phyloP scores from a whole-genome alignment of 2,113 vertebrate genomes.

The Synchiropus splendidus region DNA sequence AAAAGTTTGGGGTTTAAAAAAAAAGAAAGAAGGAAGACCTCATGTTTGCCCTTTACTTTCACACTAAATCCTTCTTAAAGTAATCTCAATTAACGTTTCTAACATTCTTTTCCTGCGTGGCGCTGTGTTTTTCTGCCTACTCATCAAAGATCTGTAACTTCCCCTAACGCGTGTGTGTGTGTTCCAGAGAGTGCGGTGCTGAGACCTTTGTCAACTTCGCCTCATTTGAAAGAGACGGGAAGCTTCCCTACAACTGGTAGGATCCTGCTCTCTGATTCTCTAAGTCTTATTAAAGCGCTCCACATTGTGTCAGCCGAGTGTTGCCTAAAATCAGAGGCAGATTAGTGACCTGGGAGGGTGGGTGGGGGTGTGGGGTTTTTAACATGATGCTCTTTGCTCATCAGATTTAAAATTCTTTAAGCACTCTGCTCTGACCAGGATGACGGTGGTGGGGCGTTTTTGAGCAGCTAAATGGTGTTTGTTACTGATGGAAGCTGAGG shows the following conservation, averaged over 20 bases:
- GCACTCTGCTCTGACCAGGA: constrained; percentile 6
- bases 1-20: too few species aligned
- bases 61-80: too few species aligned
- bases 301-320: too few species aligned
- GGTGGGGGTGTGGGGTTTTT: constrained; percentile 13
- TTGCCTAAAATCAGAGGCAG: constrained; percentile 7
- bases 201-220: constrained; percentile 96
- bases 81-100: too few species aligned
- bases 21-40: too few species aligned
- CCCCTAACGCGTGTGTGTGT: constrained; percentile 5
- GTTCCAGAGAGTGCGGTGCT: constrained; percentile 82
- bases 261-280: constrained; percentile 25
- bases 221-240: constrained; percentile 89
- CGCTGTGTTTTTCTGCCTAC: constrained; percentile 1
- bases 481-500: constrained; percentile 6
- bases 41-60: too few species aligned
- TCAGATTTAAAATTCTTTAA: constrained; percentile 8
- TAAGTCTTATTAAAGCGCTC: too few species aligned
- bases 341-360: constrained; percentile 8
- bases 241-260: constrained; percentile 95
- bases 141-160: constrained; percentile 25
- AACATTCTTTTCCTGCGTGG: too few species aligned
- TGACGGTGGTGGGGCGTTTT: constrained; percentile 6
- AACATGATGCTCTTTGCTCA: constrained; percentile 7
- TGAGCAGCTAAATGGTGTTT: constrained; percentile 14